These are phyloP conservation scores for Poecilia gillii DNA, from an alignment of 2,797 vertebrate genomes.

Conservation along the genomic window DNA sequence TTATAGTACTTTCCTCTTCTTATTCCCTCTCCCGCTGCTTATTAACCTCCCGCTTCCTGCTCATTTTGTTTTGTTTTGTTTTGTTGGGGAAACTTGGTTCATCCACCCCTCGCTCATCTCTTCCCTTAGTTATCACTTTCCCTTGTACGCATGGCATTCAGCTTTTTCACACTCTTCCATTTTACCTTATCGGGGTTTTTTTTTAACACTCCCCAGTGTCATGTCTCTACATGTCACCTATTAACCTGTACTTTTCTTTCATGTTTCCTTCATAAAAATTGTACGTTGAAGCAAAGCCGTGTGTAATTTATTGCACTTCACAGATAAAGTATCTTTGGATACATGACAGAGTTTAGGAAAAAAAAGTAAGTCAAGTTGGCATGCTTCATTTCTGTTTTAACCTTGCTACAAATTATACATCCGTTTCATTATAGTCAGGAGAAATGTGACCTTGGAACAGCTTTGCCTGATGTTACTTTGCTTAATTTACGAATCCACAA, in stretches of 20 bases:
- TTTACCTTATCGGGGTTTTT: conserved; percentile 18
- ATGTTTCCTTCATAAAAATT: conserved; percentile 27
- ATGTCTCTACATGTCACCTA: conserved; percentile 17
- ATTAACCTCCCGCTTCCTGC: conserved; percentile 49
- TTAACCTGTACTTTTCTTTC: background rate
- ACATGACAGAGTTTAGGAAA: background rate
- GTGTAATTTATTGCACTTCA: background rate
- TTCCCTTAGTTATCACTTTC: conserved; percentile 26
- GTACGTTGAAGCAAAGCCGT: background rate
- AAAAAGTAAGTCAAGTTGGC: background rate
- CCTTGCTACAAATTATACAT: conserved; percentile 39
- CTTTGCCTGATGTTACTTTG: conserved; percentile 29
- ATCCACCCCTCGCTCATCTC: conserved; percentile 18
- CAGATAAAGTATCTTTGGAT: background rate
- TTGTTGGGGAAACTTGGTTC: conserved; percentile 17
- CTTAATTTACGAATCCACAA: conserved; percentile 12
- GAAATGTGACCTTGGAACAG: conserved; percentile 20
- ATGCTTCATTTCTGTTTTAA: conserved; percentile 17
- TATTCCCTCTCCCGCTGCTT: conserved; percentile 24
- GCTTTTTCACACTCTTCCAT: conserved; percentile 25
- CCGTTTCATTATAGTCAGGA: conserved; percentile 22
- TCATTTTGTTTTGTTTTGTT: conserved; percentile 20
- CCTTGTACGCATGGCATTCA: conserved; percentile 14
- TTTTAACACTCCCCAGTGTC: conserved; percentile 20
- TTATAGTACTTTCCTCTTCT: conserved; percentile 19